A percentile compares a stretch with the other conserved stretches of the same genome.
Evolutionary conservation across 1,140 invertebrate species (phyloP).

Genomic region (Drosophila melanica): DNA sequence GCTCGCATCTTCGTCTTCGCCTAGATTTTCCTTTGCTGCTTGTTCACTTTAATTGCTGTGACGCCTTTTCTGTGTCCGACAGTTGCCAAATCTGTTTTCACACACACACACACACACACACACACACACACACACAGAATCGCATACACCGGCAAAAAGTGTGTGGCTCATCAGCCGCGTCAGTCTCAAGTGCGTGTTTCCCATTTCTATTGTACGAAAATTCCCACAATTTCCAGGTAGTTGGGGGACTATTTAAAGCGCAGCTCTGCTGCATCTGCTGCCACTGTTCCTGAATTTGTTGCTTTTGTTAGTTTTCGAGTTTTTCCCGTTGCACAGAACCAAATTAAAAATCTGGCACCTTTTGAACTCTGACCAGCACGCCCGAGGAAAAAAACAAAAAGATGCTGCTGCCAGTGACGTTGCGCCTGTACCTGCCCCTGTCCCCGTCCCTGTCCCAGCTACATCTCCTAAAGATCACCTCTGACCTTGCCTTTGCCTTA

Average conservation of each 20-base stretch:
- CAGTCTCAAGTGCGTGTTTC: conserved; percentile 60
- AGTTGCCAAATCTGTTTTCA: conserved; percentile 63
- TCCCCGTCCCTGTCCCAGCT: background rate
- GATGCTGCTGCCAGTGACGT: background rate
- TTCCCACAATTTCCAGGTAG: conserved; percentile 45
- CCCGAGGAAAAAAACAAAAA: background rate
- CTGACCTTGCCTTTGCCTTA: background rate
- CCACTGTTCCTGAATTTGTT: conserved; percentile 5
- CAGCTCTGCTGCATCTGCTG: conserved; percentile 5
- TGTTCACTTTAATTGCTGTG: conserved; percentile 34
- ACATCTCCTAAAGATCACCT: background rate
- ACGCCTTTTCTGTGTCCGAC: conserved; percentile 18
- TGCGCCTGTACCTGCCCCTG: background rate
- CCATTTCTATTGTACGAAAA: conserved; percentile 35
- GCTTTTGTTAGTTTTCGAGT: conserved; percentile 12
- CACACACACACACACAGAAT: conserved; percentile 35
- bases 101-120: conserved; percentile 43
- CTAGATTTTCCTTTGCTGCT: conserved; percentile 25
- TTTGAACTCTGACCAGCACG: conserved; percentile 19
- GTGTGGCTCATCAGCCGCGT: conserved; percentile 6
- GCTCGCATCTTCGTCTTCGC: background rate
- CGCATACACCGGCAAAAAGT: background rate
- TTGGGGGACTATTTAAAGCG: conserved; percentile 12
- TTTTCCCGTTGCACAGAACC: conserved; percentile 32
- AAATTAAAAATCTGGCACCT: conserved; percentile 34